A percentile compares a stretch with the other conserved stretches of the same genome.
Conservation (phyloP, 2,888 invertebrate species). For the Agriopis aurantiaria region DNA sequence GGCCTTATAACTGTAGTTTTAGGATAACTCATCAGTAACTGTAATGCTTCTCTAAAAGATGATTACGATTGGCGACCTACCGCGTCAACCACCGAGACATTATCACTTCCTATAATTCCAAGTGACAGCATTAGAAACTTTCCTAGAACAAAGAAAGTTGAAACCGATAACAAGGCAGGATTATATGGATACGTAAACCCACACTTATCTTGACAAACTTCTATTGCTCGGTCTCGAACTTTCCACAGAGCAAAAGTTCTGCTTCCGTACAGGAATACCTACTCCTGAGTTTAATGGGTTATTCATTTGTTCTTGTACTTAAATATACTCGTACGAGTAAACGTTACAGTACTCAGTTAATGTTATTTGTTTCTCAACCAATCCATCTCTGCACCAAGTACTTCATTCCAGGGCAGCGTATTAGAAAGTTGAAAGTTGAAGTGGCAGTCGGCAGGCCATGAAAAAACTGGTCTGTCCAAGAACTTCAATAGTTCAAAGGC, state of each 20-base stretch:
- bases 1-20: no score
- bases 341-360: background rate
- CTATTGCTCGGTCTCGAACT: conserved; percentile 17
- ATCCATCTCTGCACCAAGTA: background rate
- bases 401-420: no score
- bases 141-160: conserved; percentile 18
- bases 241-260: conserved; percentile 12
- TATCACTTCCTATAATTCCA: background rate
- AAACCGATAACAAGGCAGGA: conserved; percentile 21
- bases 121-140: conserved; percentile 11
- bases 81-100: background rate
- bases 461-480: no score
- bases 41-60: no score
- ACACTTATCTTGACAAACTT: conserved; percentile 13
- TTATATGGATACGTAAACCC: conserved; percentile 14
- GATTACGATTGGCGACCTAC: no score
- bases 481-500: no score
- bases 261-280: background rate
- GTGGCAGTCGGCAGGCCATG: no score
- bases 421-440: no score
- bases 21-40: no score
- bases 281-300: conserved; percentile 9
- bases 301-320: conserved; percentile 1
- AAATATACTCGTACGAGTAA: background rate
- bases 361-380: background rate